Evolutionary conservation across 2,113 vertebrate genomes (phyloP).

Genomic region (Myodes glareolus): DNA sequence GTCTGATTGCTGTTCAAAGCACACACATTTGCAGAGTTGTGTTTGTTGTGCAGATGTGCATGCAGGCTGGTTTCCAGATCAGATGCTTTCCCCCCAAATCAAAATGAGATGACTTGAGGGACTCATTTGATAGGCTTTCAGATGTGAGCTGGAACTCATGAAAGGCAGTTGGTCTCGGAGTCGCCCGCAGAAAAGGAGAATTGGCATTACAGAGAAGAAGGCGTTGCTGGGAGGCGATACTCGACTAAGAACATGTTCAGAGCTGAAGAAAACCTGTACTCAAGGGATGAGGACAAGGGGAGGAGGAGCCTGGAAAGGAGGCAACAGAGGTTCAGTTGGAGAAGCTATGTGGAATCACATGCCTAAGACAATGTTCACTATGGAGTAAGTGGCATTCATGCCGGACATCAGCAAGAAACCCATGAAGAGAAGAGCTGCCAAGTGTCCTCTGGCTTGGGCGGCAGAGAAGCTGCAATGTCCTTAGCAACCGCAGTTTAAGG

Average conservation of each 20-base stretch:
- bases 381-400: background rate
- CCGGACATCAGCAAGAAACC: background rate
- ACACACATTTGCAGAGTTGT: background rate
- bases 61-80: background rate
- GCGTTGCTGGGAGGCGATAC: background rate
- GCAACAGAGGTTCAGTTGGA: background rate
- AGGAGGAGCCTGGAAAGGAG: background rate
- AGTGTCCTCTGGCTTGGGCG: background rate
- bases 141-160: conserved; percentile 17
- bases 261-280: background rate
- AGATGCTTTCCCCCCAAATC: background rate
- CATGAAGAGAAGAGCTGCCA: background rate
- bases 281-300: background rate
- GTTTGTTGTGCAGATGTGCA: background rate
- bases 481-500: background rate
- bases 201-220: background rate
- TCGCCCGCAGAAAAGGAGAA: background rate
- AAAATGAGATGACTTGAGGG: background rate
- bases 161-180: background rate
- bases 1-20: background rate
- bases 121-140: conserved; percentile 25
- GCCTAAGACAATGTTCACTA: background rate
- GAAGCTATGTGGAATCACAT: background rate
- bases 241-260: background rate
- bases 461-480: background rate